A percentile compares a stretch with the other conserved stretches of the same genome.
These are phyloP conservation scores for Brenthis daphne DNA, from an alignment of 2,888 invertebrate genomes.

Conservation along the genomic window DNA sequence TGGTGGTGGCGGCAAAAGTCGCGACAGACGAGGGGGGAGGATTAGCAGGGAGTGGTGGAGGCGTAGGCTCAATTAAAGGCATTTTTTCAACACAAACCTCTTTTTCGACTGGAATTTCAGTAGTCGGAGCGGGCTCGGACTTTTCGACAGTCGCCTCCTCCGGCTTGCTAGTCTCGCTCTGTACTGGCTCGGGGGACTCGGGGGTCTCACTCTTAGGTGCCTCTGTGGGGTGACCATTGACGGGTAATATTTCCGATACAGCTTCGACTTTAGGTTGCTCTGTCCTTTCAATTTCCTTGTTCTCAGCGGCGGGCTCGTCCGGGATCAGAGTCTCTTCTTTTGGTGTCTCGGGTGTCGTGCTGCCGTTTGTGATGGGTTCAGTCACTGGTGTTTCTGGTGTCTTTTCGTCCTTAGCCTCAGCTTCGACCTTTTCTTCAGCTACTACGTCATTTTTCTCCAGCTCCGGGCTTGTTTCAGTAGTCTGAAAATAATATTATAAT, in stretches of 20 bases:
- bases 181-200: constrained; percentile 52
- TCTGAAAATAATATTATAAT: constrained; percentile 54
- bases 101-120: constrained; percentile 73
- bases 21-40: constrained; percentile 89
- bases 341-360: constrained; percentile 69
- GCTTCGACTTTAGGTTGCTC: constrained; percentile 49
- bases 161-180: constrained; percentile 58
- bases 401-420: constrained; percentile 66
- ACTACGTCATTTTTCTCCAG: constrained; percentile 56
- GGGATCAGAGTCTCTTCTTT: constrained; percentile 52
- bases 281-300: constrained; percentile 51
- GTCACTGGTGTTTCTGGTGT: constrained; percentile 78
- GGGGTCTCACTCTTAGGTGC: constrained; percentile 58
- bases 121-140: constrained; percentile 62
- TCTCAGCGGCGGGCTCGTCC: constrained; percentile 46
- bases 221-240: constrained; percentile 71
- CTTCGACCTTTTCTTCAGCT: constrained; percentile 59
- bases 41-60: constrained; percentile 88
- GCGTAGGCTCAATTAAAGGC: constrained; percentile 85
- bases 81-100: constrained; percentile 81
- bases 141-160: constrained; percentile 61
- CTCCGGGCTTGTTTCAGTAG: constrained; percentile 66
- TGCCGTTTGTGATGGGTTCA: constrained; percentile 75
- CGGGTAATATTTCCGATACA: constrained; percentile 66
- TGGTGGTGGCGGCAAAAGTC: constrained; percentile 87